Base-by-base conservation (phyloP, 2,888 invertebrate species). In the Nephrotoma flavescens region DNA sequence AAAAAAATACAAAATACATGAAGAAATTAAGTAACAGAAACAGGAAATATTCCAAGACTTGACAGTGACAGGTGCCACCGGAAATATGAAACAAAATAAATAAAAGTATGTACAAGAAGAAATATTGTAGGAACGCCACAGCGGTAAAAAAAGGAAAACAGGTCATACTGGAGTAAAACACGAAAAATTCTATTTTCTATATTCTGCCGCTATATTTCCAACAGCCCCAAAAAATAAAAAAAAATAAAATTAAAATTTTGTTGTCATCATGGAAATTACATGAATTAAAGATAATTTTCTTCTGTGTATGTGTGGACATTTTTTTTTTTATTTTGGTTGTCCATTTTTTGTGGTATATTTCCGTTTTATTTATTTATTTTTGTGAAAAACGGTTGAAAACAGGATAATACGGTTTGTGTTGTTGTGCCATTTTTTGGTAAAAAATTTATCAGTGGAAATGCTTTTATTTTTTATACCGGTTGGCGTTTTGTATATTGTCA, bases 41-140 rank as follows among this genome's bases (percentile, higher is more conserved):
- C 44, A 86, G 86, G 86, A 86, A 86, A 86, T 86, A 86, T 86
- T 86, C 19, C n/a, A 45, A 44, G 86, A 86, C 31, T 86, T 86
- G 86, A 86, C 86, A 86, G 41, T 86, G 86, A 45, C 86, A 86
- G 86, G 86, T 45, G 44, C 44, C 47, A 41, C 45, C 86, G 86
- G 86, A 86, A 86, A 45, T 86, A 41, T 71, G 71, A 71, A 71
- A 71, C 71, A 71, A 71, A 71, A 71, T 71, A 71, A 71, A 71
- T 71, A 71, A 71, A 71, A 71, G 71, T 71, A 71, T 71, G 71
- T 71, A 71, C 71, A 71, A 71, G 71, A 31, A 44, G 12, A 6
- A 85, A 71, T 71, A 9, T 31, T 71, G 71, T 71, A 52, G 15
- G 52, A 52, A 52, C 52, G 52, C 52, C 52, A 52, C 12, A 9